These are phyloP conservation scores for Chrysina gloriosa DNA, from an alignment of 2,888 invertebrate genomes.

Conservation along the genomic window DNA sequence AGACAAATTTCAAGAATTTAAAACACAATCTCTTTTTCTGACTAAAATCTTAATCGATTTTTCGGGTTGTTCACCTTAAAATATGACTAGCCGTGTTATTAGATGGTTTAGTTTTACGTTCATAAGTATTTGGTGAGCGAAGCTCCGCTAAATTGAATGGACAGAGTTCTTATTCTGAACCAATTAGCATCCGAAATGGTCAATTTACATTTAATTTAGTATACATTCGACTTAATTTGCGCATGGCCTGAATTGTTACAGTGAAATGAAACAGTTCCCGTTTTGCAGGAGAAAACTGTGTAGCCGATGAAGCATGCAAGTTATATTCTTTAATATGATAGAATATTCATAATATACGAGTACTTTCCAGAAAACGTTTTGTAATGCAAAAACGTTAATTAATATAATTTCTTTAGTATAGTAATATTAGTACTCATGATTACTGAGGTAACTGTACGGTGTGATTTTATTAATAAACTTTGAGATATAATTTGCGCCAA, in stretches of 20 bases:
- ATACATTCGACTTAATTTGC: neutral
- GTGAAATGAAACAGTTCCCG: too few species aligned
- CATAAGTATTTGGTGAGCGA: neutral
- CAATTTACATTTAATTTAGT: slow-evolving; percentile 9
- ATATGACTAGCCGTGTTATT: slow-evolving; percentile 3
- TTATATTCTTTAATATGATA: neutral
- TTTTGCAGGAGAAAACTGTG: too few species aligned
- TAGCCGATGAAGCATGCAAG: too few species aligned
- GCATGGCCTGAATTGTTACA: neutral
- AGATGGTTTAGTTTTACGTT: neutral
- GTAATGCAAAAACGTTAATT: too few species aligned
- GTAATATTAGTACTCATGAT: too few species aligned
- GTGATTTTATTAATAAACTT: too few species aligned
- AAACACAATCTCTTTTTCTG: neutral
- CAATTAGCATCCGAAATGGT: slow-evolving; percentile 3
- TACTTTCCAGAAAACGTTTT: too few species aligned
- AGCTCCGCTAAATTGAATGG: neutral
- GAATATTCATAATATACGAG: neutral
- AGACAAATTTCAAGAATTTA: neutral
- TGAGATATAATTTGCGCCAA: too few species aligned
- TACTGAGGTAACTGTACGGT: too few species aligned
- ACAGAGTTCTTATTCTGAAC: neutral
- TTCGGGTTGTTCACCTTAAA: slow-evolving; percentile 28
- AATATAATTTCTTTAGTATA: too few species aligned
- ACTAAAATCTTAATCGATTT: neutral